A percentile compares a stretch with the other conserved stretches of the same genome.
phyloP scores from a whole-genome alignment of 2,888 invertebrate species.

The Psylliodes chrysocephalus region DNA sequence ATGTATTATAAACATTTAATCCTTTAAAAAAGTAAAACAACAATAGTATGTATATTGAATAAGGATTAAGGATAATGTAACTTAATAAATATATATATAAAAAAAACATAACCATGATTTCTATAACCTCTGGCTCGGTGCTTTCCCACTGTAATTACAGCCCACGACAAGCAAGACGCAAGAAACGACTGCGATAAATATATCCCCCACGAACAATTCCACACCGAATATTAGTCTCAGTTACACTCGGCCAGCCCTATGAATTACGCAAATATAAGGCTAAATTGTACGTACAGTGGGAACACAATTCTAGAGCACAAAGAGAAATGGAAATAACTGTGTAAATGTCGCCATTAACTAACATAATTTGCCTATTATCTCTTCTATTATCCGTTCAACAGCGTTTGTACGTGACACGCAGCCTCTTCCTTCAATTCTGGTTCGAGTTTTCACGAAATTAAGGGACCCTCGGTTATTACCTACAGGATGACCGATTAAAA shows the following conservation, averaged over 20 bases:
- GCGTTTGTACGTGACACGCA: slow-evolving; percentile 43
- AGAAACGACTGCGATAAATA: not conserved
- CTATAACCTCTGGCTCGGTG: no score
- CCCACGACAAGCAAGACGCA: no score
- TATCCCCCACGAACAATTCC: not conserved
- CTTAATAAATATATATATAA: no score
- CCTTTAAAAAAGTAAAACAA: no score
- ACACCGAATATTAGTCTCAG: slow-evolving; percentile 13
- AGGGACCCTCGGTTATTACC: slow-evolving; percentile 35
- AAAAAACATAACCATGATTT: no score
- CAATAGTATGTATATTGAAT: no score
- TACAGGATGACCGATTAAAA: slow-evolving; percentile 7
- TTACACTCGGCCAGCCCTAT: slow-evolving; percentile 4
- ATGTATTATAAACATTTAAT: no score
- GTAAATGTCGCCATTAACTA: slow-evolving; percentile 32
- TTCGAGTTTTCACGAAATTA: slow-evolving; percentile 40
- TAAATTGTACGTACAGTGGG: slow-evolving; percentile 17
- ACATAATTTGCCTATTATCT: slow-evolving; percentile 47
- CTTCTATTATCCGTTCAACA: slow-evolving; percentile 41
- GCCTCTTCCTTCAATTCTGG: slow-evolving; percentile 39
- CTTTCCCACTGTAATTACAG: no score
- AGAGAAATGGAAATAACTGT: slow-evolving; percentile 35
- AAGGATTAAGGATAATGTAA: no score
- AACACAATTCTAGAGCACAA: slow-evolving; percentile 17
- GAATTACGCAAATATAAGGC: slow-evolving; percentile 21